Conservation (phyloP, 2,888 invertebrate species). For the Tenthredo mesomela region DNA sequence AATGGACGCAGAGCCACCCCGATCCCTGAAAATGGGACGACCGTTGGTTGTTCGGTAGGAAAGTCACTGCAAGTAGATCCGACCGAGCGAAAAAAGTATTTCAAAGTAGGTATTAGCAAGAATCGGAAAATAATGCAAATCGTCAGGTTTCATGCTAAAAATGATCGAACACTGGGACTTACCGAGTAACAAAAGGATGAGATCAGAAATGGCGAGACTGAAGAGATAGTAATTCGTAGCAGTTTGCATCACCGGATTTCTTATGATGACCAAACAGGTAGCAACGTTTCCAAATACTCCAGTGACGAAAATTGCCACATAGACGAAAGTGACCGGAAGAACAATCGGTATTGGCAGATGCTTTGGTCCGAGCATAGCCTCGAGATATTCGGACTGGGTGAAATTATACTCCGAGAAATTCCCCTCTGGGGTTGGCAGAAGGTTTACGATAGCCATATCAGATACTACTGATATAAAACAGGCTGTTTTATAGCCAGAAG, state of each 20-base stretch:
- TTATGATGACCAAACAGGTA: conserved; percentile 92
- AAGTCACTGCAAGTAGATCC: not conserved
- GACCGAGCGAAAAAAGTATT: not conserved
- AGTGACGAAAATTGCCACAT: conserved; percentile 88
- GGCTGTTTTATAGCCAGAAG: not conserved
- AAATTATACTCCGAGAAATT: conserved; percentile 80
- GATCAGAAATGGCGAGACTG: conserved; percentile 92
- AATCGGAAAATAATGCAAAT: not conserved
- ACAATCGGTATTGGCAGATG: conserved; percentile 79
- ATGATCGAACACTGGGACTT: conserved; percentile 75
- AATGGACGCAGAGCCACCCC: not conserved
- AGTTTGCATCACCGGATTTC: conserved; percentile 90
- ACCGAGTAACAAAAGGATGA: conserved; percentile 90
- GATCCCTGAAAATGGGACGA: not conserved
- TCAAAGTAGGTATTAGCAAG: not conserved
- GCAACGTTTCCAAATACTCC: conserved; percentile 91
- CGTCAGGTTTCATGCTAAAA: not conserved
- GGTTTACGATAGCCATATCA: conserved; percentile 39
- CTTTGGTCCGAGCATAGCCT: conserved; percentile 82
- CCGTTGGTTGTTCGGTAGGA: not conserved
- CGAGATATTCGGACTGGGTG: conserved; percentile 82
- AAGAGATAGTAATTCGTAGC: conserved; percentile 95
- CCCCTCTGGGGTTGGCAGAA: conserved; percentile 70
- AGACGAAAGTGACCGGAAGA: conserved; percentile 83
- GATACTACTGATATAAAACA: not conserved